Conservation (phyloP, 2,888 invertebrate genomes). For the Cinara cedri region DNA sequence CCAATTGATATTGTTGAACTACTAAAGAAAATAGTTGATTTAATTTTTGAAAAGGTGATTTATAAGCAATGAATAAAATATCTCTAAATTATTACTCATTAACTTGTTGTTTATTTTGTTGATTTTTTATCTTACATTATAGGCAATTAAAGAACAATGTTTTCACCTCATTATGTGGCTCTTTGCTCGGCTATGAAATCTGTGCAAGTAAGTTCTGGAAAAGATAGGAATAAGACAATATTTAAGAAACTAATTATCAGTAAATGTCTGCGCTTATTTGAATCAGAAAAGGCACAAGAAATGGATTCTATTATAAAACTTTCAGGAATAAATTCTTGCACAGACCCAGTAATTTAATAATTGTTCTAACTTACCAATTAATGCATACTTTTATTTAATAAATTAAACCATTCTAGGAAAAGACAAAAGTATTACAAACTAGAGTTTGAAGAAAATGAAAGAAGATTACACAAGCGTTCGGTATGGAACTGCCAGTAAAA, state of each 20-base stretch:
- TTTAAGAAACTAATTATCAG: slow-evolving; percentile 81
- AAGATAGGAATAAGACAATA: slow-evolving; percentile 62
- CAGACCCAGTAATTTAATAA: slow-evolving; percentile 67
- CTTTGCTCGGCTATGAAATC: slow-evolving; percentile 77
- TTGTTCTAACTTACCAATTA: no score
- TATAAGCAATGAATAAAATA: no score
- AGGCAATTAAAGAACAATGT: slow-evolving; percentile 90
- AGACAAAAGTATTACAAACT: slow-evolving; percentile 76
- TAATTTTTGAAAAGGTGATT: slow-evolving; percentile 87
- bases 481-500: slow-evolving; percentile 85
- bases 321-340: slow-evolving; percentile 68
- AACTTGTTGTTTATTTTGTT: no score
- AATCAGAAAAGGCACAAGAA: slow-evolving; percentile 79
- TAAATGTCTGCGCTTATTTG: slow-evolving; percentile 89
- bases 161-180: slow-evolving; percentile 89
- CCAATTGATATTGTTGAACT: slow-evolving; percentile 80
- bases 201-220: slow-evolving; percentile 68
- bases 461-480: slow-evolving; percentile 79
- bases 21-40: slow-evolving; percentile 81
- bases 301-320: slow-evolving; percentile 65
- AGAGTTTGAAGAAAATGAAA: slow-evolving; percentile 76
- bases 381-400: neutral
- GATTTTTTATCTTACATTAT: slow-evolving; percentile 59
- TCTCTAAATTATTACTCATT: no score
- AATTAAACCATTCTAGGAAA: slow-evolving; percentile 64